phyloP scores from a whole-genome alignment of 2,888 invertebrate genomes.

The Aromia moschata region DNA sequence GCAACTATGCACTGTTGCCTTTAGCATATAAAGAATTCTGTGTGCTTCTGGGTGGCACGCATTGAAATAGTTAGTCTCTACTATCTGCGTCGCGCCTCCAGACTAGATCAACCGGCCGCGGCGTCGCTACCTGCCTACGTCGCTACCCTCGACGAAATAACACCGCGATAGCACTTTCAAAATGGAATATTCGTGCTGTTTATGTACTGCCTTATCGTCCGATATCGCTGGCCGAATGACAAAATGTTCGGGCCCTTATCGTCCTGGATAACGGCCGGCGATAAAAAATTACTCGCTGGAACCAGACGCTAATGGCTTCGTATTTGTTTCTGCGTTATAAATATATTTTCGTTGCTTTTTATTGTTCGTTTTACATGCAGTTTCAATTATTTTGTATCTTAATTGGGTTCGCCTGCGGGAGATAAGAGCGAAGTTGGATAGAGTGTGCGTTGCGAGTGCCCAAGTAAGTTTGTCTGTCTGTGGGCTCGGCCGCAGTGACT shows the following conservation, averaged over 20 bases:
- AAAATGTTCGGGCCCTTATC: constrained; percentile 50
- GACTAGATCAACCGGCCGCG: too few species aligned
- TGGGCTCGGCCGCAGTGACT: too few species aligned
- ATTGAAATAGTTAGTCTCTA: too few species aligned
- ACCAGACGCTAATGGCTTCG: constrained; percentile 37
- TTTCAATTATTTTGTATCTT: constrained; percentile 19
- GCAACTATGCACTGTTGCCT: too few species aligned
- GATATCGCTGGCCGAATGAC: constrained; percentile 58
- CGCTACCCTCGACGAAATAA: constrained; percentile 58
- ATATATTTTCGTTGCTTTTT: constrained; percentile 18
- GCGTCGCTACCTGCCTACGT: constrained; percentile 7
- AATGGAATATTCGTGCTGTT: constrained; percentile 64
- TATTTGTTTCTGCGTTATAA: constrained; percentile 33
- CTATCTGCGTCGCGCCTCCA: too few species aligned
- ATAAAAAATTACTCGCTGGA: constrained; percentile 32
- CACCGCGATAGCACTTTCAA: constrained; percentile 62
- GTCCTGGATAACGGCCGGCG: constrained; percentile 29
- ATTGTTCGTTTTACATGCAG: constrained; percentile 5
- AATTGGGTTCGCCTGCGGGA: constrained; percentile 2
- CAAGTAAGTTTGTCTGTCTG: too few species aligned
- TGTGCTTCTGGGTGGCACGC: too few species aligned
- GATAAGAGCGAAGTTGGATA: neutral
- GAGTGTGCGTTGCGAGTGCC: too few species aligned
- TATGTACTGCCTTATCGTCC: constrained; percentile 57
- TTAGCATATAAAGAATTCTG: too few species aligned